A percentile compares a stretch with the other conserved stretches of the same genome.
Conservation (phyloP, 2,113 vertebrate species). For the Taurulus bubalis region DNA sequence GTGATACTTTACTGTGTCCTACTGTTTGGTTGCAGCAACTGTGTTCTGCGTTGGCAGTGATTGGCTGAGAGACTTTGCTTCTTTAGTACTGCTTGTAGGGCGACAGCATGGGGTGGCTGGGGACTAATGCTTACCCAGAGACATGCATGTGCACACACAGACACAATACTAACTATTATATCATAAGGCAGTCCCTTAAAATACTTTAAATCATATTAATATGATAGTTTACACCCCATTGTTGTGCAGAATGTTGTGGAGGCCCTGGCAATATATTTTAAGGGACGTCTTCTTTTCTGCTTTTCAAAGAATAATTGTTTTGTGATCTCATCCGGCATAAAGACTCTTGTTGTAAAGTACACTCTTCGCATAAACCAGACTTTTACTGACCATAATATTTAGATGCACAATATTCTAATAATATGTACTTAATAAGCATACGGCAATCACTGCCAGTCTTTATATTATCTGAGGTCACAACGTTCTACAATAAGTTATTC, state of each 20-base stretch:
- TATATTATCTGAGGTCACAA: not conserved
- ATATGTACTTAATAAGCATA: not conserved
- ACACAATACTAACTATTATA: conserved; percentile 36
- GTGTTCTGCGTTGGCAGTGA: conserved; percentile 71
- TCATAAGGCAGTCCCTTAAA: not conserved
- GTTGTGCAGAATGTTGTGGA: conserved; percentile 6
- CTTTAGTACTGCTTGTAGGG: conserved; percentile 52
- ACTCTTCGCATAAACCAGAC: not conserved
- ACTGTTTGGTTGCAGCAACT: conserved; percentile 71
- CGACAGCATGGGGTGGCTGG: conserved; percentile 59
- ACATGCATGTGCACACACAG: conserved; percentile 54
- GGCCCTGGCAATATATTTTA: not conserved
- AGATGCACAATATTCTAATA: not conserved
- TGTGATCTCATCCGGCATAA: not conserved
- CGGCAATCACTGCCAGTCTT: not conserved
- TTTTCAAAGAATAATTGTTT: not conserved
- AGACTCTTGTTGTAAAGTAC: not conserved
- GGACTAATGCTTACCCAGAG: conserved; percentile 63
- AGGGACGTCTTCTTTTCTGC: not conserved
- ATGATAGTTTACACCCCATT: conserved; percentile 12
- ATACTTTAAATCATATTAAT: not conserved
- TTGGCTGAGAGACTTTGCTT: conserved; percentile 68
- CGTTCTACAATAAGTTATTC: not conserved
- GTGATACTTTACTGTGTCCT: conserved; percentile 23
- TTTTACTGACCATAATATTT: not conserved